Percentiles rank a stretch among this genome's conserved stretches.
phyloP scores from a whole-genome alignment of 2,888 invertebrate species.

The Cistogaster globosa region DNA sequence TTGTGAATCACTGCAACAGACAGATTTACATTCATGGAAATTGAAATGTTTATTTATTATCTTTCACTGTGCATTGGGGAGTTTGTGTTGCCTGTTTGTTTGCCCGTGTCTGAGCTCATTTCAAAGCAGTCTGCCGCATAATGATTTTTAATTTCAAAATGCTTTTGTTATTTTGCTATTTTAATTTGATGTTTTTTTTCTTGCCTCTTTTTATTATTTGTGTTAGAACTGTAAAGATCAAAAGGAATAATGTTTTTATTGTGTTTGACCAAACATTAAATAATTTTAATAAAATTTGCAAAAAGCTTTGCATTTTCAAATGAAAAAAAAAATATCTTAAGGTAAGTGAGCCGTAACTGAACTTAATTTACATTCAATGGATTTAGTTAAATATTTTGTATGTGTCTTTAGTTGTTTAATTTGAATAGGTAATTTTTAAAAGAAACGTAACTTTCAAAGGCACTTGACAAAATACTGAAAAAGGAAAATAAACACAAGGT shows the following conservation, averaged over 20 bases:
- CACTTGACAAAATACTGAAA: no score
- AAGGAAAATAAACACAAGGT: no score
- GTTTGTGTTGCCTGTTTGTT: neutral
- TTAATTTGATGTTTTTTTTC: conserved; percentile 16
- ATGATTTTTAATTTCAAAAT: conserved; percentile 69
- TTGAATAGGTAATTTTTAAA: no score
- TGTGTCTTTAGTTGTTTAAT: neutral
- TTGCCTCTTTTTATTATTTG: neutral
- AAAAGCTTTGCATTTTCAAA: neutral
- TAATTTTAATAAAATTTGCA: neutral
- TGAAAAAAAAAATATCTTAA: no score
- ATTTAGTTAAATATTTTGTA: neutral
- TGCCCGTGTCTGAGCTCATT: conserved; percentile 23
- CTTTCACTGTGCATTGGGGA: conserved; percentile 30
- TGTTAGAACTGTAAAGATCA: conserved; percentile 26
- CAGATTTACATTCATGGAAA: conserved; percentile 29
- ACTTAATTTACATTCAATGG: no score
- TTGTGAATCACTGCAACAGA: conserved; percentile 60
- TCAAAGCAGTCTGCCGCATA: conserved; percentile 63
- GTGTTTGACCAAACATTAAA: conserved; percentile 20
- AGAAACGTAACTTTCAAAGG: no score
- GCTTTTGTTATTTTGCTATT: conserved; percentile 63
- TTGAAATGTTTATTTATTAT: conserved; percentile 54
- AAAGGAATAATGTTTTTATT: conserved; percentile 57
- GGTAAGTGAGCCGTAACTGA: no score